Evolutionary conservation across 2,888 invertebrate genomes (phyloP).

Genomic region (Drosophila neutralis): DNA sequence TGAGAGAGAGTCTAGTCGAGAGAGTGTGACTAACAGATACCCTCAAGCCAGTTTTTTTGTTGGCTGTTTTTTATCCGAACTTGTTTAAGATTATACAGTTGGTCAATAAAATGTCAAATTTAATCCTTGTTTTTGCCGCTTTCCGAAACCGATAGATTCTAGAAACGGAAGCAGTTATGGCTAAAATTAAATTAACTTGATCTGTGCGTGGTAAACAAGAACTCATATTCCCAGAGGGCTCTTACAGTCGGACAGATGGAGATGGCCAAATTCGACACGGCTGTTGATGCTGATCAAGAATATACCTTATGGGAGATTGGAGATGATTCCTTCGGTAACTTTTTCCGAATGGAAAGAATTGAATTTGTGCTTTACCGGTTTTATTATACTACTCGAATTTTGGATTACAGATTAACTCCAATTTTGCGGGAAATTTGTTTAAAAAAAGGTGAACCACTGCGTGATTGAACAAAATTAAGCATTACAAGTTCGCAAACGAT

Average conservation of each 20-base stretch:
- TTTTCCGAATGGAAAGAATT: neutral
- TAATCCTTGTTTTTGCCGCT: neutral
- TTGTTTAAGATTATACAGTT: neutral
- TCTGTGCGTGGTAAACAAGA: neutral
- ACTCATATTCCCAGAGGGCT: neutral
- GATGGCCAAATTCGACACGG: neutral
- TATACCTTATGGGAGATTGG: too few species aligned
- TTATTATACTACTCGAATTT: conserved; percentile 38
- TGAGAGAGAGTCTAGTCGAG: neutral
- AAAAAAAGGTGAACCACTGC: conserved; percentile 49
- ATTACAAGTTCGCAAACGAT: conserved; percentile 37
- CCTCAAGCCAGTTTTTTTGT: neutral
- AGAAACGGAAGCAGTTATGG: neutral
- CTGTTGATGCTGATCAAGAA: too few species aligned
- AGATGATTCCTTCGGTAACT: too few species aligned
- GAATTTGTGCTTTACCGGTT: conserved; percentile 14
- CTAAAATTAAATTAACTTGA: neutral
- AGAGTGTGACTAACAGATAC: neutral
- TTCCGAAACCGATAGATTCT: neutral
- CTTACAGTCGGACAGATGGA: too few species aligned
- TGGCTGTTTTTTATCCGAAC: neutral
- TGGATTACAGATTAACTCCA: too few species aligned
- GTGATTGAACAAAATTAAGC: conserved; percentile 46
- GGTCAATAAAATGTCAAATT: neutral
- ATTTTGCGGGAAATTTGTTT: conserved; percentile 16